Base-by-base conservation (phyloP, 1,140 invertebrate species). In the Orius insidiosus region DNA sequence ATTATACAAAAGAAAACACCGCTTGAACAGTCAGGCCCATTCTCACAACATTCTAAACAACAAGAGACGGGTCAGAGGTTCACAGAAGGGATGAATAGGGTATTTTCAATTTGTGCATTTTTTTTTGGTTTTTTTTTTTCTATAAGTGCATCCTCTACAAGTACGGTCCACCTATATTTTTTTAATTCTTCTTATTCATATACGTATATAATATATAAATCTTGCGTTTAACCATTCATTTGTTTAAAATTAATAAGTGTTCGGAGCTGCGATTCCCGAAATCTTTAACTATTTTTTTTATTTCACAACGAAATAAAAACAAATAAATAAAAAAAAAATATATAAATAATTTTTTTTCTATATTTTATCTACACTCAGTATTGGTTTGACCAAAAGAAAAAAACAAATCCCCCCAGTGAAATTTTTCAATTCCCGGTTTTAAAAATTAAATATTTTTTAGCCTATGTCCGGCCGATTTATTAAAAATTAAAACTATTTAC, bases 151-250 rank as follows among this genome's bases (percentile, higher is more conserved):
- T 39, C 30, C 16, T 40, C 46, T 47, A 47, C 46, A 32, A 30
- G 18, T 47, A 47, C 46, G 46, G 36, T 47, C 46, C 46, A 47
- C 30, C 46, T 47, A 47, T 39, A 31, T 47, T 32, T 37, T 47
- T 40, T 30, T 31, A 10, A 24, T 11, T 47, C 32, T 32, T 40
- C 37, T 47, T 40, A 43, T 24, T 43, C 41, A 43, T 24, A 43
- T 43, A 43, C 31, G 24, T 30, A 30, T 18, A n/a, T 37, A 40
- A 30, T 47, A 46, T 19, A 39, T n/a, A 39, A 39, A 39, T 24
- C 37, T 47, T 47, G 31, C 15, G 18, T 39, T 30, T 42, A 42
- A 40, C 13, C 46, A 47, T 37, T 18, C 30, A 14, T 40, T 18
- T 40, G 39, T 13, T n/a, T n/a, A n/a, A n/a, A 19, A 15, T 14